These are phyloP conservation scores for Patiria pectinifera DNA, from an alignment of 53 echinoderm and acorn worm species.

Conservation along the genomic window DNA sequence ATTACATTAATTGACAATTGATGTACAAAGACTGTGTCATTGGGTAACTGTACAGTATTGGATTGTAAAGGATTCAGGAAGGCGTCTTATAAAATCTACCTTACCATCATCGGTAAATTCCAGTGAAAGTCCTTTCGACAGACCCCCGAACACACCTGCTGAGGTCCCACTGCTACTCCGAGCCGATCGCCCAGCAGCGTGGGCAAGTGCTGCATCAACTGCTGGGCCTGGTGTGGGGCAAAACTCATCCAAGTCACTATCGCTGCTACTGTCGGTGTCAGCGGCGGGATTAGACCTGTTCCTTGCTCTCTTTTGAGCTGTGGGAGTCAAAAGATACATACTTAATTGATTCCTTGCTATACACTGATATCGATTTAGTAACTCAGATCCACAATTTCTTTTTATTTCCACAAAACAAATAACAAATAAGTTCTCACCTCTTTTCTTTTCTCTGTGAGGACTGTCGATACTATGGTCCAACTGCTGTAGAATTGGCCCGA, in stretches of 20 bases:
- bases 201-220: constrained; percentile 84
- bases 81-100: neutral
- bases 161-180: constrained; percentile 14
- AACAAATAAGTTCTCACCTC: constrained; percentile 41
- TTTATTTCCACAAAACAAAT: neutral
- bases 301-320: constrained; percentile 16
- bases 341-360: neutral
- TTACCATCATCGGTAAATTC: constrained; percentile 84
- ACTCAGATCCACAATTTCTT: neutral
- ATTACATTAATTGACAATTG: no score
- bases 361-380: neutral
- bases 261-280: constrained; percentile 50
- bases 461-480: constrained; percentile 93
- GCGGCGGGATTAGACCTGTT: constrained; percentile 17
- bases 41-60: neutral
- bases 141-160: constrained; percentile 41
- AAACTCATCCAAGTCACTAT: constrained; percentile 92
- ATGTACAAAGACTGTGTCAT: no score
- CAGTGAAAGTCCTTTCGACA: constrained; percentile 45
- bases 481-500: constrained; percentile 85
- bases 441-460: constrained; percentile 64
- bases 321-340: neutral
- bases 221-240: constrained; percentile 83
- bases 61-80: neutral
- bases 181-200: constrained; percentile 66